Conservation (phyloP, 2,797 vertebrate genomes). For the Argyrosomus regius region DNA sequence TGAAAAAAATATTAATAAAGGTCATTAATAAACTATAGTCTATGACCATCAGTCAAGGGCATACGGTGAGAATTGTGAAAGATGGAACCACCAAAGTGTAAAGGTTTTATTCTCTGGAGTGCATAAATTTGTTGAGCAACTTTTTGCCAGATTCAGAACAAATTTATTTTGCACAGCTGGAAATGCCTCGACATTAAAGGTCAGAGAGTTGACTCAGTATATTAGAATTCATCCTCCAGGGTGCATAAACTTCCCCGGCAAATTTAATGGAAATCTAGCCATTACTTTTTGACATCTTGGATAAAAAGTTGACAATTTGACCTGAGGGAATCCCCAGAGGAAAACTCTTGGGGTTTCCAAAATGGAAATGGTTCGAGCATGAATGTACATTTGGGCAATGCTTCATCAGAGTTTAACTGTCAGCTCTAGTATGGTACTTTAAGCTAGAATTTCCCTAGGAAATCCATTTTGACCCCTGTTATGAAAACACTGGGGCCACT, state of each 20-base stretch:
- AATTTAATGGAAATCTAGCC: conserved; percentile 25
- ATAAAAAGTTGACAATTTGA: conserved; percentile 24
- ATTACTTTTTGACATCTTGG: conserved; percentile 37
- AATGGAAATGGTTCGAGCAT: conserved; percentile 37
- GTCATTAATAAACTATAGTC: background rate
- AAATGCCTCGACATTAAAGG: conserved; percentile 30
- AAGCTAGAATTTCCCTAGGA: background rate
- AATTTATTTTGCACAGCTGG: conserved; percentile 24
- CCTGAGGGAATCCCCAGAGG: conserved; percentile 24
- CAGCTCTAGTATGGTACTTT: background rate
- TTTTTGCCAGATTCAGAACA: conserved; percentile 14
- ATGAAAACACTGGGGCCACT: background rate
- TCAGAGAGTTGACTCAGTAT: conserved; percentile 23
- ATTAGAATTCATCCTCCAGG: conserved; percentile 29
- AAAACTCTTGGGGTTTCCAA: conserved; percentile 7
- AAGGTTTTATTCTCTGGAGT: background rate
- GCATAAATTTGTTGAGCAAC: background rate
- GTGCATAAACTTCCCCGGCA: conserved; percentile 19
- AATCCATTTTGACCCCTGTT: background rate
- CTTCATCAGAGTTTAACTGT: conserved; percentile 26
- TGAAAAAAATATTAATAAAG: too few species aligned
- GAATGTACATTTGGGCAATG: conserved; percentile 27
- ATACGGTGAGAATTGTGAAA: too few species aligned
- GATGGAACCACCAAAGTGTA: background rate
- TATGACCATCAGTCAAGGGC: background rate